Base-by-base conservation (phyloP, 2,888 invertebrate genomes). In the Andrena fulva region DNA sequence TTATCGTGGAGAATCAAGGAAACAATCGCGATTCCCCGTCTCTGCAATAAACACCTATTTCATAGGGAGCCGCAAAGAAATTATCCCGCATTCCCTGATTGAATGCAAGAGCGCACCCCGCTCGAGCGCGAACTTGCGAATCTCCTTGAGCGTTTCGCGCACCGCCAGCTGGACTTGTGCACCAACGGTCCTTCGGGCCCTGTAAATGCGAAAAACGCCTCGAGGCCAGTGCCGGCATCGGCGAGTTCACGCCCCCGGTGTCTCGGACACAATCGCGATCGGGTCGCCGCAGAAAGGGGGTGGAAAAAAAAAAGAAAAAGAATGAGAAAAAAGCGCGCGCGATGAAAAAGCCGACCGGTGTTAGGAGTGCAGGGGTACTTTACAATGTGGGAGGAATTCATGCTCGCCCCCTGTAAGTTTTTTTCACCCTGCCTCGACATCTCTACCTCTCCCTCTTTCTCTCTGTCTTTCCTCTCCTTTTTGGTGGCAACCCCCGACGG, bases 331-430 rank as follows among this genome's bases (percentile, higher is more conserved):
- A 56, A 54, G 48, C 66, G 50, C 35, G 68, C 83, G 84, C 82
- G 78, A 75, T 84, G 89, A 89, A 90, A 90, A 90, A 86, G 87
- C 81, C 73, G 84, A 83, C 87, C 89, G 86, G 83, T 81, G 83
- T 71, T 69, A 66, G 56, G 63, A 66, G 79, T 52, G 79, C 72
- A 62, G 87, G 88, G 87, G 86, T 88, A 85, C 89, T 88, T 87
- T 85, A 90, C 90, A 92, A 91, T 90, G 91, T 90, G 90, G 89
- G 90, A 91, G 91, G 90, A 91, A 91, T 91, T 86, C 83, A 78
- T 64, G 80, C 85, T 77, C 77, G 74, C 88, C 82, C 81, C 87
- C 77, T 74, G 64, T 82, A 77, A 85, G 77, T 77, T 87, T 88
- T 90, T 87, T 87, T 87, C 77, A 62, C 52, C 71, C 74, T 68